Evolutionary conservation across 2,888 invertebrate genomes (phyloP).

Genomic region (Leucoptera coffeella): DNA sequence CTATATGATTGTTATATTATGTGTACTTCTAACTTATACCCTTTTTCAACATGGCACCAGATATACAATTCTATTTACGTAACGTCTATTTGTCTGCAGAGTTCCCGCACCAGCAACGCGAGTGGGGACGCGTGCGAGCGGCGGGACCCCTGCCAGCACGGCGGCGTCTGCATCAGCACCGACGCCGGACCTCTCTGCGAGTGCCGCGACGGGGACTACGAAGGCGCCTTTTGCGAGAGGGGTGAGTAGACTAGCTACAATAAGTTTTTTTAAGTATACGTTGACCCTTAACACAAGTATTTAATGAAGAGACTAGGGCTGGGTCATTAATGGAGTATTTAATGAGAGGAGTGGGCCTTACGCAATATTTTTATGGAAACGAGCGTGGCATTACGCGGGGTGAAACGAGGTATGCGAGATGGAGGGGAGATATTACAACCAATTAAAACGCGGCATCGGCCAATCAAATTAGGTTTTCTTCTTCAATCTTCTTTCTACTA

Average conservation of each 20-base stretch:
- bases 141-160: constrained; percentile 89
- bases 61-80: too few species aligned
- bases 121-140: constrained; percentile 81
- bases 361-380: too few species aligned
- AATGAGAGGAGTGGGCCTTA: too few species aligned
- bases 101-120: constrained; percentile 62
- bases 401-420: too few species aligned
- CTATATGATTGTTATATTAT: too few species aligned
- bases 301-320: too few species aligned
- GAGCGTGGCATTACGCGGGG: too few species aligned
- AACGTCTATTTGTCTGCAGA: constrained; percentile 20
- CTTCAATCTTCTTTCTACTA: too few species aligned
- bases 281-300: neutral
- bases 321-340: too few species aligned
- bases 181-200: constrained; percentile 94
- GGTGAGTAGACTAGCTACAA: constrained; percentile 62
- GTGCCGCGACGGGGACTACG: constrained; percentile 87
- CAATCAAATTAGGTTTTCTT: too few species aligned
- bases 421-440: too few species aligned
- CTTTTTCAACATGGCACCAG: neutral
- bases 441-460: too few species aligned
- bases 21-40: neutral
- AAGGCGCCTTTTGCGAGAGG: constrained; percentile 91
- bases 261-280: neutral
- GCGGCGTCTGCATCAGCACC: constrained; percentile 92